Evolutionary conservation across 2,888 invertebrate genomes (phyloP).

Genomic region (Lumbricus terrestris): DNA sequence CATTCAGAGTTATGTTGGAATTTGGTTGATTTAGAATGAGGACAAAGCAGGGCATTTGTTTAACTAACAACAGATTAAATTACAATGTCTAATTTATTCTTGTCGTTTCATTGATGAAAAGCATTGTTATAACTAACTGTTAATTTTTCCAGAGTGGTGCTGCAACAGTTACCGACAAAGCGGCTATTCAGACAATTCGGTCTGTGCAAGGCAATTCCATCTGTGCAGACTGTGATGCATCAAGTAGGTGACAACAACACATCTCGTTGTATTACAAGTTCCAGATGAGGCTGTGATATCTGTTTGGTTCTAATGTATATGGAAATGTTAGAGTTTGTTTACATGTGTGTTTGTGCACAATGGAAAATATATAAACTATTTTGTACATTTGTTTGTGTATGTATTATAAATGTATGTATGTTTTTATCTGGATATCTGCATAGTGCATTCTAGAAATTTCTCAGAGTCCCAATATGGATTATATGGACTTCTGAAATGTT

Average conservation of each 20-base stretch:
- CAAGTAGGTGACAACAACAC: constrained; percentile 27
- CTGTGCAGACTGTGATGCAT: constrained; percentile 37
- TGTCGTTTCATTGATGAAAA: background rate
- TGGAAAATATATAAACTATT: background rate
- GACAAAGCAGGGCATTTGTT: background rate
- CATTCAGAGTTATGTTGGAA: too few species aligned
- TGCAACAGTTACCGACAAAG: constrained; percentile 18
- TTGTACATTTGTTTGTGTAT: background rate
- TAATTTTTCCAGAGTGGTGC: background rate
- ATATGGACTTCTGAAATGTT: too few species aligned
- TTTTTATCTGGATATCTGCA: too few species aligned
- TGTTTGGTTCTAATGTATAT: background rate
- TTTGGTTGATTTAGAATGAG: background rate
- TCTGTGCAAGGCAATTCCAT: constrained; percentile 35
- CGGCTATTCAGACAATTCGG: constrained; percentile 33
- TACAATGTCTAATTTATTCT: background rate
- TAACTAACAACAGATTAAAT: background rate
- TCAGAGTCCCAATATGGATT: too few species aligned
- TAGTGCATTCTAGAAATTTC: too few species aligned
- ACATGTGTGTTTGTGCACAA: background rate
- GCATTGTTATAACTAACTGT: background rate
- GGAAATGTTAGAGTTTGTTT: background rate
- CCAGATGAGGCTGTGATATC: background rate
- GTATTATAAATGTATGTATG: background rate
- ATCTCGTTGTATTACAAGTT: background rate